Evolutionary conservation across 2,888 invertebrate genomes (phyloP).

Genomic region (Gerris lacustris): DNA sequence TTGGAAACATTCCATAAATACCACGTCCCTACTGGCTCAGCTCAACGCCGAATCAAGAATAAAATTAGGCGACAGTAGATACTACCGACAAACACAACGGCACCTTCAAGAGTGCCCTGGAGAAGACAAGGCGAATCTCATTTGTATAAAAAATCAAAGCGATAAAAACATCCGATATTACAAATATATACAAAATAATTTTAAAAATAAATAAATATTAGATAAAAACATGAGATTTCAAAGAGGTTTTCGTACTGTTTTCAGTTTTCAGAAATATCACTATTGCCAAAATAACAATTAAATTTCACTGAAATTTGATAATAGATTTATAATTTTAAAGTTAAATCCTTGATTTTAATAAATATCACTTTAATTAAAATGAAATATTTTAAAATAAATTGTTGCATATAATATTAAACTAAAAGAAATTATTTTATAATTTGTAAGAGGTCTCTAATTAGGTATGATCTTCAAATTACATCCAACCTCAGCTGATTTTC

Average conservation of each 20-base stretch:
- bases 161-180: not conserved
- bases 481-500: not conserved
- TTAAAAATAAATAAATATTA: not conserved
- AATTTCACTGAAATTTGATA: no score
- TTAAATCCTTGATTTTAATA: no score
- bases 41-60: slow-evolving; percentile 2
- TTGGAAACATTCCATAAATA: slow-evolving; percentile 10
- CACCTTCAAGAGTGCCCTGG: not conserved
- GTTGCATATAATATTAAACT: no score
- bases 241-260: not conserved
- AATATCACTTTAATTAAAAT: no score
- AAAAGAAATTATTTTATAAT: no score
- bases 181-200: not conserved
- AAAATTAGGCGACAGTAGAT: not conserved
- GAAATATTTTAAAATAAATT: no score
- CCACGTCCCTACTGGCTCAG: not conserved
- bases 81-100: not conserved
- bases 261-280: not conserved
- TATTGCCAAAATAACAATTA: not conserved
- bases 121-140: not conserved
- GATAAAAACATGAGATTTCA: slow-evolving; percentile 5
- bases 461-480: no score
- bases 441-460: no score
- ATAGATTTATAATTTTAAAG: no score
- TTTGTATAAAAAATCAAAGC: not conserved